Percentiles rank a stretch among this genome's conserved stretches.
Evolutionary conservation across 1,140 invertebrate species (phyloP).

Genomic region (Zelostemma sp.): DNA sequence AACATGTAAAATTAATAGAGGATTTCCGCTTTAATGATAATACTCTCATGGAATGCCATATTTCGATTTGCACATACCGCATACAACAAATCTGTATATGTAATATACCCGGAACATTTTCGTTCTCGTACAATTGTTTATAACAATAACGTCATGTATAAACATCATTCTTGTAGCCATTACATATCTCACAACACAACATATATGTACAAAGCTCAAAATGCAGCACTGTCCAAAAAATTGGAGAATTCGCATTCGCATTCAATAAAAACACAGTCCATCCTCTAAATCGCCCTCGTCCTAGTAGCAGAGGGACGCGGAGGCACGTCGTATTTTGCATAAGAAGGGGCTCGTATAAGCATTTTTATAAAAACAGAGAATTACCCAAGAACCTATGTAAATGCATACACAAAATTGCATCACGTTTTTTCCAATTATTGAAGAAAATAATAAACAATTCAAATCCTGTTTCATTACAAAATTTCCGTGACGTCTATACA

Average conservation of each 20-base stretch:
- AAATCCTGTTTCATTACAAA: constrained; percentile 6
- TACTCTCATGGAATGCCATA: constrained; percentile 34
- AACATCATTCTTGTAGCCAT: constrained; percentile 12
- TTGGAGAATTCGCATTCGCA: constrained; percentile 25
- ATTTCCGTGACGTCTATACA: neutral
- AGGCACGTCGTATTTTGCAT: constrained; percentile 45
- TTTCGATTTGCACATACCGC: constrained; percentile 18
- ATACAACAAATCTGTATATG: constrained; percentile 18
- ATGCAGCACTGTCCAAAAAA: constrained; percentile 36
- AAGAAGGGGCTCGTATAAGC: constrained; percentile 32
- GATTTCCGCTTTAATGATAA: constrained; percentile 29
- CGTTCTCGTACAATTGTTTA: constrained; percentile 19
- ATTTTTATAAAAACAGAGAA: constrained; percentile 17
- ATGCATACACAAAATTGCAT: neutral
- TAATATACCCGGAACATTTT: constrained; percentile 8
- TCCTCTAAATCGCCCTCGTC: constrained; percentile 58
- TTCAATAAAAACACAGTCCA: constrained; percentile 43
- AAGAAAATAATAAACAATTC: neutral
- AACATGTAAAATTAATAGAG: neutral
- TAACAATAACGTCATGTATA: constrained; percentile 30
- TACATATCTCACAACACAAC: constrained; percentile 17
- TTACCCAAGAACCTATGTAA: neutral
- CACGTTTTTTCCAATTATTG: constrained; percentile 4
- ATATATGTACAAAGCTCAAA: constrained; percentile 35
- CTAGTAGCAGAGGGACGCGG: constrained; percentile 54